These are phyloP conservation scores for Takifugu flavidus DNA, from an alignment of 2,113 vertebrate species.

Conservation along the genomic window DNA sequence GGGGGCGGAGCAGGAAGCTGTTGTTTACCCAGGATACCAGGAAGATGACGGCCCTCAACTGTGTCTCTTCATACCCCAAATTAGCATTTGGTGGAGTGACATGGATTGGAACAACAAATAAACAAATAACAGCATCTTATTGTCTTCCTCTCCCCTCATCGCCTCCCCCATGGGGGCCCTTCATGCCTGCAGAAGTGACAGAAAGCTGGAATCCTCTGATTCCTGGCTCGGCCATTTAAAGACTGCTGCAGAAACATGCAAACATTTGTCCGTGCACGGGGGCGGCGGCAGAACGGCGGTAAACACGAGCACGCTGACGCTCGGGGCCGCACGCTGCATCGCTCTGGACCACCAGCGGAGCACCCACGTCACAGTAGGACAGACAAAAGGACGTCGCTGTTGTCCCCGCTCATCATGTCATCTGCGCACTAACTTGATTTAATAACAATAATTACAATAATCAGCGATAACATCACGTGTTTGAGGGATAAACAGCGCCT, in stretches of 20 bases:
- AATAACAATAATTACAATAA: background rate
- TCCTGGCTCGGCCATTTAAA: too few species aligned
- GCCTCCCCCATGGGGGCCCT: too few species aligned
- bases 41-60: background rate
- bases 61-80: background rate
- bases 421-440: too few species aligned
- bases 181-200: too few species aligned
- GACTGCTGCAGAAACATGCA: background rate
- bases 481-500: background rate
- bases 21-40: background rate
- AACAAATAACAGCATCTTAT: too few species aligned
- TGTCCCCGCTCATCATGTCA: too few species aligned
- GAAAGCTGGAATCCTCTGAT: too few species aligned
- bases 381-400: background rate
- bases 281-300: constrained; percentile 7
- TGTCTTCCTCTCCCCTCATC: too few species aligned
- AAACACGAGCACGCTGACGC: constrained; percentile 7
- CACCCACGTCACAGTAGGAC: constrained; percentile 12
- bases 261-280: constrained; percentile 24
- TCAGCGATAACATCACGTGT: constrained; percentile 17
- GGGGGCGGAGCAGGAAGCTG: background rate
- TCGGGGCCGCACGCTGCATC: constrained; percentile 15
- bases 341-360: constrained; percentile 41
- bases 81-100: too few species aligned
- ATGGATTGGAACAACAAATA: too few species aligned